Evolutionary conservation across 1,140 invertebrate genomes (phyloP).

Genomic region (Drosophila pallidifrons): DNA sequence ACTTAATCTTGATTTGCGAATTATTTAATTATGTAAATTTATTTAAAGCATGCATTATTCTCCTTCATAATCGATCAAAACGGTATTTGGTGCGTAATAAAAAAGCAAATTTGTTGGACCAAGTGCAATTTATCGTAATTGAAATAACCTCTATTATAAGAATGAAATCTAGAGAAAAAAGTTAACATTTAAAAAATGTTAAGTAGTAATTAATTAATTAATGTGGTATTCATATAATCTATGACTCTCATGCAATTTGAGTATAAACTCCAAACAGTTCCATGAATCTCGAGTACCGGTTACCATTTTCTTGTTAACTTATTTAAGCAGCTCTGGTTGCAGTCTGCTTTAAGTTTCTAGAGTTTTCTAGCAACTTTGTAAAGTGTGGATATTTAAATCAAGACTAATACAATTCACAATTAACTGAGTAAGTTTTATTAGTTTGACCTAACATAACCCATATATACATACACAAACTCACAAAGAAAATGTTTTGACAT

Average conservation of each 20-base stretch:
- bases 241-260: not conserved
- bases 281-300: constrained; percentile 12
- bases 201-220: too few species aligned
- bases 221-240: constrained; percentile 15
- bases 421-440: constrained; percentile 64
- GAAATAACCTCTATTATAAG: not conserved
- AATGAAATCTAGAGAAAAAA: not conserved
- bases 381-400: constrained; percentile 35
- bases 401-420: constrained; percentile 43
- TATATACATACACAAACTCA: constrained; percentile 10
- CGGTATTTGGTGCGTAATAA: constrained; percentile 18
- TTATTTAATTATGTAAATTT: constrained; percentile 26
- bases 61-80: constrained; percentile 33
- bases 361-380: constrained; percentile 31
- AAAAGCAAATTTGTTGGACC: constrained; percentile 1
- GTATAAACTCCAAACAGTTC: not conserved
- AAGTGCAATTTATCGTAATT: not conserved
- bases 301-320: constrained; percentile 38
- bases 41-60: constrained; percentile 19
- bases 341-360: constrained; percentile 43
- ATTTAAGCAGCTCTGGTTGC: constrained; percentile 45
- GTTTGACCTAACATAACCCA: constrained; percentile 28
- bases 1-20: constrained; percentile 31
- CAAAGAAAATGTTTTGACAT: constrained; percentile 19
- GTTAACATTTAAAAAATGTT: not conserved